These are phyloP conservation scores for Otolemur garnettii DNA, from an alignment of 2,113 vertebrate species.

Conservation along the genomic window DNA sequence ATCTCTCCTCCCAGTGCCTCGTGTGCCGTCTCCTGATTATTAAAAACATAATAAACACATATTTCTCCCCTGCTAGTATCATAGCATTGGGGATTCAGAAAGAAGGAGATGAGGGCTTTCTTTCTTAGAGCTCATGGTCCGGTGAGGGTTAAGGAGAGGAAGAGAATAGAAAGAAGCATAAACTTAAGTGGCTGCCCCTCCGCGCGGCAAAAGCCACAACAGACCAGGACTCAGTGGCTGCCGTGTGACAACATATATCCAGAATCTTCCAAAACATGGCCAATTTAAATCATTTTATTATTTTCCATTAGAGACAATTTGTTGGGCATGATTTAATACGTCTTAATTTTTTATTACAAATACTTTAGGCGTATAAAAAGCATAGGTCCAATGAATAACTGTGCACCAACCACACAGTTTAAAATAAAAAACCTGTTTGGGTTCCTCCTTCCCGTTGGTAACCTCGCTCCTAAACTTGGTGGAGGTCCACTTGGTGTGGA, in stretches of 20 bases:
- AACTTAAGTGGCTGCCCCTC: constrained; percentile 15
- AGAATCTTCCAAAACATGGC: neutral
- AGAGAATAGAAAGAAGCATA: neutral
- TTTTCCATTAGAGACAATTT: neutral
- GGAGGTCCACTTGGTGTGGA: neutral
- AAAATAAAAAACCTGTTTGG: neutral
- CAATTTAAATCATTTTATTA: constrained; percentile 5
- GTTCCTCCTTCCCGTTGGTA: neutral
- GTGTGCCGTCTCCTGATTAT: neutral
- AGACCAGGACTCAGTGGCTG: neutral
- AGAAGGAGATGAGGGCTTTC: neutral
- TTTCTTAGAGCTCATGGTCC: neutral
- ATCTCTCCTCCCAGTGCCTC: neutral
- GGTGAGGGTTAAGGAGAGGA: neutral
- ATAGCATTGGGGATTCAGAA: neutral
- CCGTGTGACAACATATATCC: neutral
- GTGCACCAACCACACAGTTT: neutral
- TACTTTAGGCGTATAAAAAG: constrained; percentile 28
- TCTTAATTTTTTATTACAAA: constrained; percentile 47
- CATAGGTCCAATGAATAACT: neutral
- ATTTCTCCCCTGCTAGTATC: neutral
- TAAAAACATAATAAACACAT: constrained; percentile 46
- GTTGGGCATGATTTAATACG: constrained; percentile 26
- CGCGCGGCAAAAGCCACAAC: neutral
- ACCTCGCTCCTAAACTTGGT: neutral